phyloP scores from a whole-genome alignment of 2,113 vertebrate genomes.

The Pygoscelis adeliae region DNA sequence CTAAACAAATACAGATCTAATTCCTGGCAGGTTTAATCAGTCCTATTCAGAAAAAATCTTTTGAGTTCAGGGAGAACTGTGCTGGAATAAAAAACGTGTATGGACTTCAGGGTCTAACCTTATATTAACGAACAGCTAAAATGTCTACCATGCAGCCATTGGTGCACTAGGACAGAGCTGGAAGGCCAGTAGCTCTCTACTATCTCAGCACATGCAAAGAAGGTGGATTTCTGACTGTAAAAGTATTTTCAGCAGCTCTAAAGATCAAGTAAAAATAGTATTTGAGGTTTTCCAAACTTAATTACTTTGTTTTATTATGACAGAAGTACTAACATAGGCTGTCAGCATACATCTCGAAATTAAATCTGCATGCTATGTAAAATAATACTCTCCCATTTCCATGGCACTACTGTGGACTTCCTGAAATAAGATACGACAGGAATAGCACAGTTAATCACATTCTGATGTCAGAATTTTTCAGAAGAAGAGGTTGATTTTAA shows the following conservation, averaged over 20 bases:
- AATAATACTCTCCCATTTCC: neutral
- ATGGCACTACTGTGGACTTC: neutral
- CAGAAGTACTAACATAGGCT: neutral
- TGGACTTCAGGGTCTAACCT: neutral
- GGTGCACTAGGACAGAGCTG: neutral
- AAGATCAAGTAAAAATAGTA: neutral
- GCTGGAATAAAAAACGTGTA: neutral
- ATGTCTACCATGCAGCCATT: neutral
- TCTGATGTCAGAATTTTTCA: neutral
- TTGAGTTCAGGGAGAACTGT: neutral
- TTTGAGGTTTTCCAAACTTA: neutral
- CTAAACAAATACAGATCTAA: neutral
- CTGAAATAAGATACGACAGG: neutral
- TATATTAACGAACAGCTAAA: neutral
- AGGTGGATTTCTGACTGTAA: neutral
- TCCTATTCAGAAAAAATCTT: neutral
- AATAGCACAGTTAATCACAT: neutral
- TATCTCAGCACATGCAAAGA: neutral
- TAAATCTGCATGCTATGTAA: neutral
- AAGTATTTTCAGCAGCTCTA: neutral
- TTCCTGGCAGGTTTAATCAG: neutral
- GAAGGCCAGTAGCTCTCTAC: neutral
- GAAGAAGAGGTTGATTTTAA: neutral
- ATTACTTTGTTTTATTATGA: neutral
- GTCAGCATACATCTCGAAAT: neutral